A percentile compares a stretch with the other conserved stretches of the same genome.
Conservation (phyloP, 2,113 vertebrate species). For the Anoura caudifer region DNA sequence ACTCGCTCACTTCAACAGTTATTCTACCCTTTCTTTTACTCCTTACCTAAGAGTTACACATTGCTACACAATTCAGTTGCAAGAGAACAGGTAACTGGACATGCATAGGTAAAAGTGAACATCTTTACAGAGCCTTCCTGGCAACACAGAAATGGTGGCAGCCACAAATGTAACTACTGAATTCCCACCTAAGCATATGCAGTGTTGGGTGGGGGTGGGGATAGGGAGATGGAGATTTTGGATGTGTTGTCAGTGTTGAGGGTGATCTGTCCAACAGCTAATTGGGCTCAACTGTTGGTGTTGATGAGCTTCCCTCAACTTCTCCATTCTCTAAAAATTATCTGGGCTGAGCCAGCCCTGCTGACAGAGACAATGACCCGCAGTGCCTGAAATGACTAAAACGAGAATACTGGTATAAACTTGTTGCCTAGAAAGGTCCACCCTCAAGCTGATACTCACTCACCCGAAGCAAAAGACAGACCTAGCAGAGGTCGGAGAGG, state of each 20-base stretch:
- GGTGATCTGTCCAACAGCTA: neutral
- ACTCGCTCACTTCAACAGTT: neutral
- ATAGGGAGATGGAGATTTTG: neutral
- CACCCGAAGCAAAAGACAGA: neutral
- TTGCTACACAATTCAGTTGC: neutral
- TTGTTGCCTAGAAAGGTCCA: neutral
- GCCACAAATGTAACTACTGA: neutral
- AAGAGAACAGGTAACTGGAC: neutral
- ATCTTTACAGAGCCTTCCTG: neutral
- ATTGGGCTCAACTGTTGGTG: neutral
- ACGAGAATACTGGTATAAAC: neutral
- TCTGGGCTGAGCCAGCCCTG: neutral
- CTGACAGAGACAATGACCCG: neutral
- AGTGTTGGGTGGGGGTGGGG: accelerated
- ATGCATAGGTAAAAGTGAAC: neutral
- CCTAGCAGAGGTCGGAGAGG: neutral
- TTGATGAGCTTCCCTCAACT: neutral
- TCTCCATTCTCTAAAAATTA: neutral
- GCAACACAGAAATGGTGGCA: neutral
- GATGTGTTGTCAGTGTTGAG: neutral
- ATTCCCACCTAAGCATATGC: neutral
- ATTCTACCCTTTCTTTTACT: neutral
- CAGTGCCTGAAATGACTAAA: neutral
- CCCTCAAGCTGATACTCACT: neutral
- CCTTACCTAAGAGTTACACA: neutral